A percentile compares a stretch with the other conserved stretches of the same genome.
phyloP scores from a whole-genome alignment of 2,888 invertebrate species.

The Eupithecia abbreviata region DNA sequence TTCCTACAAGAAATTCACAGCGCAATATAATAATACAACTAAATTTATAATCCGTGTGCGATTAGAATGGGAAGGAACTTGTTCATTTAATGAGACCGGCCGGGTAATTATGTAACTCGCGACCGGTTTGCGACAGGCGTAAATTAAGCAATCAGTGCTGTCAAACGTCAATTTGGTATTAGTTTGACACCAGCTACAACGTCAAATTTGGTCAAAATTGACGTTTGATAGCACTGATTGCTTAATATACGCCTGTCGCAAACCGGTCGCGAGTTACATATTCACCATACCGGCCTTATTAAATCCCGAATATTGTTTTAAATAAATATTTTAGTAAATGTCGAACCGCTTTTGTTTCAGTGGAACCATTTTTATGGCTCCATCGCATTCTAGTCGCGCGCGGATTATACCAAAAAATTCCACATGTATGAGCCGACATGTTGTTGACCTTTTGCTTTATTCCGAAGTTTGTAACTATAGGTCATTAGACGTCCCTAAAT shows the following conservation, averaged over 20 bases:
- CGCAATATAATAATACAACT: background rate
- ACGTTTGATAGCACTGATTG: no score
- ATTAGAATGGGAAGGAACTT: background rate
- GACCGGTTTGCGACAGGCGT: no score
- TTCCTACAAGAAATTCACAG: background rate
- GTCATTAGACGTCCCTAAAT: slow-evolving; percentile 51
- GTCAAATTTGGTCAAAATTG: no score
- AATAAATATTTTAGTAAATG: background rate
- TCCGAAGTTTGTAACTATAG: slow-evolving; percentile 46
- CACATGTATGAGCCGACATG: background rate
- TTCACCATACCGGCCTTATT: no score
- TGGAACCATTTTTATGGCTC: background rate
- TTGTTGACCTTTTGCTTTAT: slow-evolving; percentile 18
- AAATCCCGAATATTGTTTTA: no score
- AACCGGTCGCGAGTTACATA: no score
- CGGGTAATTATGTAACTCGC: no score
- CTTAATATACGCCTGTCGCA: no score
- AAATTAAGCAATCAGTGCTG: no score
- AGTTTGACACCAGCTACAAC: no score
- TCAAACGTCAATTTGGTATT: no score
- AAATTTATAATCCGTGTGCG: background rate
- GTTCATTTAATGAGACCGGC: no score
- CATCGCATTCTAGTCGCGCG: background rate
- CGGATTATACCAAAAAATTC: background rate
- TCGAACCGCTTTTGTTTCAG: background rate